Evolutionary conservation across 1,140 invertebrate genomes (phyloP).

Genomic region (Notospermus geniculatus): DNA sequence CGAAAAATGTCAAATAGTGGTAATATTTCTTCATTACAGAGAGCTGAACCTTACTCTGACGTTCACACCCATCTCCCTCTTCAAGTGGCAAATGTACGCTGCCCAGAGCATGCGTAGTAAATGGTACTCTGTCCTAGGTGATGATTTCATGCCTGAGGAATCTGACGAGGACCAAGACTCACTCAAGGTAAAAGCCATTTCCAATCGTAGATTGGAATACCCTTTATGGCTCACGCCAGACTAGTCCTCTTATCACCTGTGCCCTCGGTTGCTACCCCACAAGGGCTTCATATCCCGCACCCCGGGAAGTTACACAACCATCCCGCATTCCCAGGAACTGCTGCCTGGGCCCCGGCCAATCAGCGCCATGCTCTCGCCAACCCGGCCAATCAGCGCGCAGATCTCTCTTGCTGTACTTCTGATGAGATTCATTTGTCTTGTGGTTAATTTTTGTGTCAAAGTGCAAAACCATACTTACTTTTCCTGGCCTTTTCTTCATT

Average conservation of each 20-base stretch:
- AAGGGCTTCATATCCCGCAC: slow-evolving; percentile 5
- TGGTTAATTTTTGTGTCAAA: neutral
- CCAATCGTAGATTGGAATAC: too few relatives aligned
- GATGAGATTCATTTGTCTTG: neutral
- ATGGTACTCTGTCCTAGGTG: slow-evolving; percentile 59
- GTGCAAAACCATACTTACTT: neutral
- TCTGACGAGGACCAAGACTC: slow-evolving; percentile 92
- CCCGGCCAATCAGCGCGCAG: too few relatives aligned
- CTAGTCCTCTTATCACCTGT: too few relatives aligned
- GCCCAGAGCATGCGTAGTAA: slow-evolving; percentile 82
- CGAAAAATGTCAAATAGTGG: too few relatives aligned
- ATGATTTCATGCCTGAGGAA: slow-evolving; percentile 65
- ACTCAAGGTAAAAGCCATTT: slow-evolving; percentile 78
- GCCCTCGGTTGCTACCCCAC: too few relatives aligned
- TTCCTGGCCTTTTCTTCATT: too few relatives aligned
- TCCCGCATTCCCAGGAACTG: neutral
- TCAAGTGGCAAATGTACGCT: slow-evolving; percentile 95
- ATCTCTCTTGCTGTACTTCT: too few relatives aligned
- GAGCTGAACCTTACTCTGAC: slow-evolving; percentile 68
- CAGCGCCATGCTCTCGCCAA: too few relatives aligned
- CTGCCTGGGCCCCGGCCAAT: too few relatives aligned
- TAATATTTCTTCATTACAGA: slow-evolving; percentile 36
- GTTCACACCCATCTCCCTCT: slow-evolving; percentile 90
- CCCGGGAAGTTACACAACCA: neutral
- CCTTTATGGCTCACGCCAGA: too few relatives aligned